A percentile compares a stretch with the other conserved stretches of the same genome.
Evolutionary conservation across 2,888 invertebrate species (phyloP).

Genomic region (Cecidostiba fungosa): DNA sequence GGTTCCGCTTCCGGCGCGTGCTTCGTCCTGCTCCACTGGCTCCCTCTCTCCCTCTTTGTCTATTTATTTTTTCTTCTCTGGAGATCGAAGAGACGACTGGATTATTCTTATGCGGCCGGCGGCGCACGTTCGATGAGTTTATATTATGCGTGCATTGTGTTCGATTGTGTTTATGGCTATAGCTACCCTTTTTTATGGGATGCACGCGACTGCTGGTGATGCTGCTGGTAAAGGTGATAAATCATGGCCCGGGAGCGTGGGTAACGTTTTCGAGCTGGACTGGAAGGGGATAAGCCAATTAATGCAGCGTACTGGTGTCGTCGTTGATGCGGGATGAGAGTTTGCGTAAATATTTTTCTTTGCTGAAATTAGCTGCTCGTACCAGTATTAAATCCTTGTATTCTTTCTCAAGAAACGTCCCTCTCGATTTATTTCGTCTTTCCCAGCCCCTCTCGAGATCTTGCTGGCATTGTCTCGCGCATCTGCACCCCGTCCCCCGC

Average conservation of each 20-base stretch:
- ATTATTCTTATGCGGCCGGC: conserved; percentile 19
- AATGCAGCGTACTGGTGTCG: not conserved
- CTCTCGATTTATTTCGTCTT: not conserved
- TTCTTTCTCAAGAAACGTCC: too few species aligned
- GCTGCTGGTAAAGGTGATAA: conserved; percentile 17
- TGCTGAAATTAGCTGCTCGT: too few species aligned
- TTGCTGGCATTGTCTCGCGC: conserved; percentile 15
- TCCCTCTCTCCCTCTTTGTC: conserved; percentile 18
- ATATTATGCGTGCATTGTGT: not conserved
- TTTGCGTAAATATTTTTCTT: not conserved
- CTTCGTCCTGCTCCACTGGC: conserved; percentile 52
- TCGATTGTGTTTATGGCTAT: not conserved
- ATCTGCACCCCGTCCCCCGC: not conserved
- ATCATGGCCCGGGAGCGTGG: not conserved
- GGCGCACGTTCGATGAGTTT: conserved; percentile 1
- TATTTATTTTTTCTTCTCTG: conserved; percentile 9
- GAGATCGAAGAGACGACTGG: conserved; percentile 19
- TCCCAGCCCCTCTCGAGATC: not conserved
- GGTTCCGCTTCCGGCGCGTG: conserved; percentile 64
- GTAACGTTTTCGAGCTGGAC: not conserved
- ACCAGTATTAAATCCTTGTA: too few species aligned
- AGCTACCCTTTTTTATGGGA: conserved; percentile 12
- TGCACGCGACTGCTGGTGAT: not conserved
- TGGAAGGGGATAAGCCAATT: not conserved
- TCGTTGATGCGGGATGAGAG: too few species aligned